Conservation (phyloP, 1,140 invertebrate species). For the Akabosia matsudoensis region DNA sequence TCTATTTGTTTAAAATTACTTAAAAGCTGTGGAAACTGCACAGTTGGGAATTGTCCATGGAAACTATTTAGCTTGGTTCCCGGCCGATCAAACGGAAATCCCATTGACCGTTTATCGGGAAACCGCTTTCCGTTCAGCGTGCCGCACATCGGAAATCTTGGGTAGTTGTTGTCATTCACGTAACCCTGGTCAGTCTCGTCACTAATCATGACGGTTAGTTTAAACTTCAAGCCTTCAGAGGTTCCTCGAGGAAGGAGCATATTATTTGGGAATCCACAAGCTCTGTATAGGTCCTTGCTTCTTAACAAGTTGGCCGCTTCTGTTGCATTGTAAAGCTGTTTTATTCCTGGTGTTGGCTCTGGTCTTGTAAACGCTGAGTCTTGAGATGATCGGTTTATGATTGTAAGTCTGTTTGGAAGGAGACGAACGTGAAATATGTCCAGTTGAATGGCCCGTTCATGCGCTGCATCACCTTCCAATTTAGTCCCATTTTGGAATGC, state of each 20-base stretch:
- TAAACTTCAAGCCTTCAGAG: constrained; percentile 61
- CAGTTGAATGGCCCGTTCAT: neutral
- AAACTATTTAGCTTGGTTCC: neutral
- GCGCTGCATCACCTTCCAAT: neutral
- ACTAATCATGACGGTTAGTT: constrained; percentile 63
- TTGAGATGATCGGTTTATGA: neutral
- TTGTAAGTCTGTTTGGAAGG: neutral
- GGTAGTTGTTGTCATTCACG: neutral
- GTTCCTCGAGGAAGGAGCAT: constrained; percentile 66
- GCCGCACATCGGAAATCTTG: neutral
- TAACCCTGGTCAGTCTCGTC: constrained; percentile 36
- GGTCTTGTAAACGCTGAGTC: neutral
- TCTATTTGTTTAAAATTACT: neutral
- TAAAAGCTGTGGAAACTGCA: neutral
- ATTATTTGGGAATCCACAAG: constrained; percentile 60
- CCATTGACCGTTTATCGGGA: neutral
- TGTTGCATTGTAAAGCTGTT: neutral
- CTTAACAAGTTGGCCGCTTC: neutral
- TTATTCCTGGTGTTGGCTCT: neutral
- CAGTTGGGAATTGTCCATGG: neutral
- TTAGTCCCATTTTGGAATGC: neutral
- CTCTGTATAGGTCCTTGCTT: neutral
- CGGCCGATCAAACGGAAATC: neutral
- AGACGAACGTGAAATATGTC: neutral
- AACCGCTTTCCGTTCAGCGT: neutral